Base-by-base conservation (phyloP, 2,797 vertebrate species). In the Falco peregrinus region DNA sequence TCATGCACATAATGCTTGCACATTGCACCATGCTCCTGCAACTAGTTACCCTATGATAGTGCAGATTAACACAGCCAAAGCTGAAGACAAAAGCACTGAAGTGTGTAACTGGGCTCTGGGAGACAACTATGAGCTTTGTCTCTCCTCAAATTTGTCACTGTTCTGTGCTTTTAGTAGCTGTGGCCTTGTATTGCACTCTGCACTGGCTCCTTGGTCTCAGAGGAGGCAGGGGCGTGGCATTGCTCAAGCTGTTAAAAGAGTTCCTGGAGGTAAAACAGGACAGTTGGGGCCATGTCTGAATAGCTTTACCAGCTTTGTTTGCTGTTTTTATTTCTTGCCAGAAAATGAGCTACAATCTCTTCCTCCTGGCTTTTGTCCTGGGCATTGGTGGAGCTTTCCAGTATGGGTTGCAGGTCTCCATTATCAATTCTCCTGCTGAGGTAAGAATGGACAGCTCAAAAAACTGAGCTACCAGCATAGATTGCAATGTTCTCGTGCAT, bases 301-400 rank as follows among this genome's bases (percentile, higher is more conserved):
- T 26, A 87, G 56, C 73, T 70, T 10, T 5, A 45, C 51, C 21
- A 28, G 11, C 59, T 84, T 65, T 25, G 18, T 73, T 78, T 82
- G 82, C 16, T 94, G 51, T 1, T 92, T 95, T 81, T 63, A 50
- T 43, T 77, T 69, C 94, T 70, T 86, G 57, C 5, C 80, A 98
- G 98, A 94, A 97, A 91, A 98, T 98, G 96, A 98, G 98, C 87
- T 97, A 80, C 96, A 98, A 98, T 79, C 97, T 98, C 51, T 98
- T 98, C 70, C 87, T 98, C 63, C 84, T 98, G 91, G 84, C 97
- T 28, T 26, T 98, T 35, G 96, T 98, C 94, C 95, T 99, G 97
- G 99, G 98, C 37, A 71, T 98, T 56, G 98, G 98, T 85, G 99
- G 99, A 96, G 74, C 90, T 53, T 99, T 98, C 96, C 99, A 99